Conservation (phyloP, 2,113 vertebrate genomes). For the Etia nguti region DNA sequence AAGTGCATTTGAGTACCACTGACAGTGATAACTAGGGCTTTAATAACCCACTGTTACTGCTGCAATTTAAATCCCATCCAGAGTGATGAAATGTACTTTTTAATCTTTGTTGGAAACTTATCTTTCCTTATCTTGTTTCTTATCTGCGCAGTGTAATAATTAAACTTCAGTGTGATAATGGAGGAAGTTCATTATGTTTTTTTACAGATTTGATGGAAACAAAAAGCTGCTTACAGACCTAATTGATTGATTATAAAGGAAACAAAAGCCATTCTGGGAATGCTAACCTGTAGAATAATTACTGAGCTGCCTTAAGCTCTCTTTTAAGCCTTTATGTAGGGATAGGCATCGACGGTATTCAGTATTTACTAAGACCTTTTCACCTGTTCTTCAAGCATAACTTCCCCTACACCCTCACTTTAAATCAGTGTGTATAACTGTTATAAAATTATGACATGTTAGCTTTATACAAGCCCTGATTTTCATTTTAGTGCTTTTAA, state of each 20-base stretch:
- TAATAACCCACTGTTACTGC: background rate
- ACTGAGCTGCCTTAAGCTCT: background rate
- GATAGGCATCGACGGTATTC: fast-evolving
- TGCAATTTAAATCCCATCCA: background rate
- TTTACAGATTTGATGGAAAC: background rate
- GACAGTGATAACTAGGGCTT: background rate
- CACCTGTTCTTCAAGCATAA: background rate
- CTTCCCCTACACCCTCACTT: background rate
- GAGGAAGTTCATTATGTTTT: background rate
- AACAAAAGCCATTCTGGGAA: background rate
- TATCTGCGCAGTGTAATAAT: fast-evolving
- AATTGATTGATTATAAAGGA: background rate
- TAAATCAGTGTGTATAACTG: background rate
- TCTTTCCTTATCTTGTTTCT: background rate
- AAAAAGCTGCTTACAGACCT: background rate
- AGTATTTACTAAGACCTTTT: background rate
- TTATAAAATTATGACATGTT: background rate
- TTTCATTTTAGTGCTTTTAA: background rate
- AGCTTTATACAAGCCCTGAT: background rate
- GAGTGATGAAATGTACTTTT: background rate
- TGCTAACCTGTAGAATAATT: background rate
- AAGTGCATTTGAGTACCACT: background rate
- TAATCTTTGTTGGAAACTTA: background rate
- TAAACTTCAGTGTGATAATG: background rate
- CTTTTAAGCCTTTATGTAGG: background rate